Base-by-base conservation (phyloP, 2,797 vertebrate species). In the Aulostomus chinensis region DNA sequence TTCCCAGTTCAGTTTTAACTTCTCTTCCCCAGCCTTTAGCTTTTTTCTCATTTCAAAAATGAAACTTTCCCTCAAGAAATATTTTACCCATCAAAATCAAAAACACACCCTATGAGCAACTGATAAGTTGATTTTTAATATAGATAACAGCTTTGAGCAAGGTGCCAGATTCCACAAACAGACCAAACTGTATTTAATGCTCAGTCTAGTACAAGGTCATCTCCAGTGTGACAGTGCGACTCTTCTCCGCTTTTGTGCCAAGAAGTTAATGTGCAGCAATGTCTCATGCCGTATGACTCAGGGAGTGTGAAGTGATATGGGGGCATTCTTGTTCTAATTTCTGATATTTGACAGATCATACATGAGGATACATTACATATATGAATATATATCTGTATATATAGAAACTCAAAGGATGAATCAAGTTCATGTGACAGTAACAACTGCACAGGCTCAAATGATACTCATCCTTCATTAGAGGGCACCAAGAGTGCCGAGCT, bases 121-220 rank as follows among this genome's bases (percentile, higher is more conserved):
- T 54, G 71, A 73, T 73, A 68, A 47, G 16, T 35, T 65, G 0
- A 50, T 54, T 68, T 53, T 21, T 46, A 48, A 55, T 42, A 47
- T 31, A 37, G 49, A 70, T 57, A 41, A 52, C 40, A 30, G 41
- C 56, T 61, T 57, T 32, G 9, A 61, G 61, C 45, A n/a, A 31
- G 28, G 32, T 47, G 26, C 38, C 63, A 51, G 67, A 36, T 34
- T 40, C 39, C 21, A 5, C 64, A 67, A 67, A 74, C 58, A 61
- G 31, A 58, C 41, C 53, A 16, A 36, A n/a, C 12, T 57, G n/a
- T n/a, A n/a, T n/a, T n/a, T n/a, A n/a, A n/a, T n/a, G n/a, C n/a
- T n/a, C n/a, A n/a, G n/a, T n/a, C n/a, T n/a, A n/a, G n/a, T n/a
- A 21, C 54, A 55, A 71, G 66, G 54, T 71, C 59, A 46, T 9